Evolutionary conservation across 2,113 vertebrate species (phyloP), one percentile per base, ranked within the genome.

Genomic region (Calonectris borealis): DNA sequence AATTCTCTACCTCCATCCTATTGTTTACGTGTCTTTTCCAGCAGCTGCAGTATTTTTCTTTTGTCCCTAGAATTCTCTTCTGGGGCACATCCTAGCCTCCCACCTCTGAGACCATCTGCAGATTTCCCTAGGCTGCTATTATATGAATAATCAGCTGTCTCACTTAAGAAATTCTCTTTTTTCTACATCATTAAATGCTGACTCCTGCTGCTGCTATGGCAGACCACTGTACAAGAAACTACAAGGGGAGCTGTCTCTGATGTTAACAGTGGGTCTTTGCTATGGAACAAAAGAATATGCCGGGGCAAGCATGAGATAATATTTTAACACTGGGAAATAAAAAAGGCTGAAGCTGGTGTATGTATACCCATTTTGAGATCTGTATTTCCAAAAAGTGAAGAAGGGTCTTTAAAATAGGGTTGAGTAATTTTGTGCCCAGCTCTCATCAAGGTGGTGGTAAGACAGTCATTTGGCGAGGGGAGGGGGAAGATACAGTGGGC

Each of bases 101-200:
- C 24, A 68, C 49, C 55, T 88, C 80, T 60, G 46, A 81, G 80
- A 64, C 90, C 54, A 66, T 89, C 62, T 85, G 26, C 66, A 85
- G 58, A 61, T 92, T 94, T 95, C 80, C 69, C 65, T 38, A 85
- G 83, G 44, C 46, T 89, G 34, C 73, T 87, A 65, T 65, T 95
- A 65, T 69, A 58, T 80, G 73, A 95, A 91, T 89, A 89, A 87
- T 94, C 77, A 80, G 52, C 57, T 72, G 36, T 79, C 65, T 94
- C 58, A 73, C 61, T 95, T 89, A 68, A 95, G 70, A 94, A 91
- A 93, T 94, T 95, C 85, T 85, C 69, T 97, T 94, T 95, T 81
- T 94, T 96, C 91, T 94, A 79, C 90, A 89, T 91, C 91, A 89
- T 93, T 96, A 97, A 94, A 87, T 83, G 88, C 84, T 91, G 88